Conservation (phyloP, 92 coral and sea anemone genomes). For the Phenganax marumi region DNA sequence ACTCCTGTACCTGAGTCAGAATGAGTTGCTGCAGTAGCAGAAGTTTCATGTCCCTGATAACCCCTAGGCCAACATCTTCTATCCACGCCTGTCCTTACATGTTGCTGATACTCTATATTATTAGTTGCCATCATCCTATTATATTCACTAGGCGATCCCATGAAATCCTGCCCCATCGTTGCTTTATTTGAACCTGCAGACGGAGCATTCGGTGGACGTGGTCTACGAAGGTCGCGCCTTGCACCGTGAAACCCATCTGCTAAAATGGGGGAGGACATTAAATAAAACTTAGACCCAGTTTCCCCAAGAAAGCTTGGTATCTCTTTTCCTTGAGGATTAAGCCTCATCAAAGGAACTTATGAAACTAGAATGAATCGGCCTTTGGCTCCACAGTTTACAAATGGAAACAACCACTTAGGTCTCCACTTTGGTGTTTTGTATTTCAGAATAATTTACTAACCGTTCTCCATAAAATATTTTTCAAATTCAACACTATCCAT, state of each 20-base stretch:
- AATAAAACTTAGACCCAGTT: background rate
- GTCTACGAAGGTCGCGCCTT: slow-evolving; percentile 2
- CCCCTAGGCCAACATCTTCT: slow-evolving; percentile 4
- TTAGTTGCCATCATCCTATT: background rate
- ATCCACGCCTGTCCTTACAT: slow-evolving; percentile 2
- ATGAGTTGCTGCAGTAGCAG: slow-evolving; percentile 15
- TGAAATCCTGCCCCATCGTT: background rate
- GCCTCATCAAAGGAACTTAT: background rate
- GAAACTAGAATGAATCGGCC: too few relatives aligned
- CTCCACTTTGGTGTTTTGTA: background rate
- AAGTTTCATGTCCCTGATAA: background rate
- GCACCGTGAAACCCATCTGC: slow-evolving; percentile 26
- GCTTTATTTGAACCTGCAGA: background rate
- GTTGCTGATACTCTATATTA: background rate
- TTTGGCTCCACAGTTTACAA: too few relatives aligned
- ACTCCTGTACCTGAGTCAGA: slow-evolving; percentile 6
- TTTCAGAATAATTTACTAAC: background rate
- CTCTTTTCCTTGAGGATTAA: background rate
- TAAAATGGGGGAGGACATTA: background rate
- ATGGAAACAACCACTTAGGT: background rate
- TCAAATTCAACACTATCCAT: slow-evolving; percentile 22
- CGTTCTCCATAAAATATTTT: slow-evolving; percentile 8
- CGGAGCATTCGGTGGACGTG: slow-evolving; percentile 14
- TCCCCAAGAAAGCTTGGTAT: background rate
- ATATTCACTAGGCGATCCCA: background rate